These are phyloP conservation scores for Himalopsyche phryganea DNA, from an alignment of 1,140 invertebrate species.

Conservation along the genomic window DNA sequence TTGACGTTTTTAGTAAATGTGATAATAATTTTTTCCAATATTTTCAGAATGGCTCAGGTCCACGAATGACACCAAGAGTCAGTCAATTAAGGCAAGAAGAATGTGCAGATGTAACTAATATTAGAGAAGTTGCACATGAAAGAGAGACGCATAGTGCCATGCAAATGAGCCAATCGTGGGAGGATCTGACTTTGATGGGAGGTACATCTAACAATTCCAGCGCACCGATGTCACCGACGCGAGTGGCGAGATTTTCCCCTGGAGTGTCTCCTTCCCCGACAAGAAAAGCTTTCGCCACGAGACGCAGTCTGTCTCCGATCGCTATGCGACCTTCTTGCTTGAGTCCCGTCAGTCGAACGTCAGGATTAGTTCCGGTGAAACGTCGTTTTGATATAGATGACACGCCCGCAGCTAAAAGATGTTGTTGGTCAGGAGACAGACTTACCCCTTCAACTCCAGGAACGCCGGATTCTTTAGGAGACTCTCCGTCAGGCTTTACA, in stretches of 20 bases:
- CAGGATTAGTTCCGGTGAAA: conserved; percentile 67
- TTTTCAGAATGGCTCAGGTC: conserved; percentile 48
- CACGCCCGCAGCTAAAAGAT: conserved; percentile 40
- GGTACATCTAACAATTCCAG: conserved; percentile 49
- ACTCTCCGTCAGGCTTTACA: conserved; percentile 32
- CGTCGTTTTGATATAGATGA: conserved; percentile 76
- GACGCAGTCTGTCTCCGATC: conserved; percentile 80
- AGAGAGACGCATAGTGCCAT: conserved; percentile 81
- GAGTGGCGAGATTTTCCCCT: conserved; percentile 47
- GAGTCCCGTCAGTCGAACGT: conserved; percentile 71
- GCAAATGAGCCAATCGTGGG: conserved; percentile 87
- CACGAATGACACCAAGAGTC: conserved; percentile 75
- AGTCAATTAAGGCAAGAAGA: conserved; percentile 85
- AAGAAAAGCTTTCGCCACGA: conserved; percentile 71
- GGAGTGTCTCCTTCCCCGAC: conserved; percentile 77
- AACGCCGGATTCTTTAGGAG: conserved; percentile 19
- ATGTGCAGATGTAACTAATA: conserved; percentile 74
- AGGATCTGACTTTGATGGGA: conserved; percentile 75
- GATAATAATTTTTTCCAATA: no score
- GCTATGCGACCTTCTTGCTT: conserved; percentile 71
- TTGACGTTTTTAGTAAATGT: no score
- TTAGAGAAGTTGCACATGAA: conserved; percentile 84
- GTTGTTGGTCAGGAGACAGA: conserved; percentile 40
- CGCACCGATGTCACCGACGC: conserved; percentile 50
- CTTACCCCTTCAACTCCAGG: conserved; percentile 39